A percentile compares a stretch with the other conserved stretches of the same genome.
These are phyloP conservation scores for Cheiracanthium punctorium DNA, from an alignment of 2,888 invertebrate species.

Conservation along the genomic window DNA sequence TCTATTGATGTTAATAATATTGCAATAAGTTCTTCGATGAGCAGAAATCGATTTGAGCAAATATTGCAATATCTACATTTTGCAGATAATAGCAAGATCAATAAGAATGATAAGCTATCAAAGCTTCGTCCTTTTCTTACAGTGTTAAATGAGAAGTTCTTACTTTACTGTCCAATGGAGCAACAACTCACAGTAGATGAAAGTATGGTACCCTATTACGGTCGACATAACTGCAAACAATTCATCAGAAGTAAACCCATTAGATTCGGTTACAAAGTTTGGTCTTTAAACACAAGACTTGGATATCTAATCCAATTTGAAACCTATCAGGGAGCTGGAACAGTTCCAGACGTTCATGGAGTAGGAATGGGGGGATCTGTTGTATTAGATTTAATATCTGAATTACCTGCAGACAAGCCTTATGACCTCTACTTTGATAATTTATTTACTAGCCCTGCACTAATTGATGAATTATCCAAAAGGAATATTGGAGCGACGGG, in stretches of 20 bases:
- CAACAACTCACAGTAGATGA: constrained; percentile 10
- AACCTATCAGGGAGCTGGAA: not conserved
- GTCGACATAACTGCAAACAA: constrained; percentile 13
- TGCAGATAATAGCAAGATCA: not conserved
- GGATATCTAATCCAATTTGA: constrained; percentile 10
- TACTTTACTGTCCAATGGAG: not conserved
- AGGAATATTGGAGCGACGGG: not conserved
- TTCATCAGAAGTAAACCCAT: not conserved
- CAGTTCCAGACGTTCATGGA: not conserved
- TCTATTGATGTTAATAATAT: not conserved
- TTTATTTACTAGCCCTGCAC: not conserved
- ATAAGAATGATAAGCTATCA: constrained; percentile 1
- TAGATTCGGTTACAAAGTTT: constrained; percentile 5
- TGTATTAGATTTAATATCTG: constrained; percentile 2
- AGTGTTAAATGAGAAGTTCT: constrained; percentile 21
- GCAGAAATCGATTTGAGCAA: not conserved
- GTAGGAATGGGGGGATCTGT: constrained; percentile 5
- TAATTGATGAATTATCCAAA: not conserved
- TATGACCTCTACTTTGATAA: not conserved
- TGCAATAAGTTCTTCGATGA: not conserved
- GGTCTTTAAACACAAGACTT: constrained; percentile 16
- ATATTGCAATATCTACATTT: not conserved
- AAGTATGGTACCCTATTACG: constrained; percentile 20
- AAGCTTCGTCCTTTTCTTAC: not conserved
- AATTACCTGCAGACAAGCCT: not conserved